Evolutionary conservation across 2,888 invertebrate genomes (phyloP), one percentile per base, ranked within the genome.

Genomic region (Drosophila mimica): DNA sequence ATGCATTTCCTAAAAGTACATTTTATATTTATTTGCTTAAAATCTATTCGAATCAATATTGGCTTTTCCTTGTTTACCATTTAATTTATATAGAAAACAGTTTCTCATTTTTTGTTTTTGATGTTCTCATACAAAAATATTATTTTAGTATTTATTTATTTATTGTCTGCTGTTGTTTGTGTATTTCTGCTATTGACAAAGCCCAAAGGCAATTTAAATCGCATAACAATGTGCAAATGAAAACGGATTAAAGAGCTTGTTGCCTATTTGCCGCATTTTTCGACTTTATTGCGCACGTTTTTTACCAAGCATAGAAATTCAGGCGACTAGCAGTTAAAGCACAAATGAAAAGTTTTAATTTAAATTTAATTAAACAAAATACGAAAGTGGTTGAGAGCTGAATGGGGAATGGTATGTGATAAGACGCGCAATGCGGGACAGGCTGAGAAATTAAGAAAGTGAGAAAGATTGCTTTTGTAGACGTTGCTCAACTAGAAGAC

Each of bases 301-400:
- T 54, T 40, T 38, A 31, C 31, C 28, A 54, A 36, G 38, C 49
- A 51, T 25, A 43, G 31, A 43, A 36, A 51, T 4, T n/a, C 8
- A 28, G 13, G n/a, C 33, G 11, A 28, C 25, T 25, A 53, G 5
- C 53, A 49, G 59, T 36, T 38, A 57, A 51, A 58, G 20, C 17
- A 33, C 28, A 56, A 71, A 43, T 62, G 48, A 38, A 59, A 69
- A 71, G 25, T 67, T 64, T 83, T 70, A 74, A 81, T 79, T 87
- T 82, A 63, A 67, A 82, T 82, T 83, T 71, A 79, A 79, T 87
- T 83, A 79, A 81, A 74, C 49, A 83, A 66, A 64, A 71, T 51
- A 58, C 8, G 30, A 53, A 63, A 68, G 53, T 53, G 34, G 17
- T 31, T 34, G n/a, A 48, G 56, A 28, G 51, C 9, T 13, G 15